These are phyloP conservation scores for Orycteropus afer DNA, from an alignment of 2,113 vertebrate genomes.

Conservation along the genomic window DNA sequence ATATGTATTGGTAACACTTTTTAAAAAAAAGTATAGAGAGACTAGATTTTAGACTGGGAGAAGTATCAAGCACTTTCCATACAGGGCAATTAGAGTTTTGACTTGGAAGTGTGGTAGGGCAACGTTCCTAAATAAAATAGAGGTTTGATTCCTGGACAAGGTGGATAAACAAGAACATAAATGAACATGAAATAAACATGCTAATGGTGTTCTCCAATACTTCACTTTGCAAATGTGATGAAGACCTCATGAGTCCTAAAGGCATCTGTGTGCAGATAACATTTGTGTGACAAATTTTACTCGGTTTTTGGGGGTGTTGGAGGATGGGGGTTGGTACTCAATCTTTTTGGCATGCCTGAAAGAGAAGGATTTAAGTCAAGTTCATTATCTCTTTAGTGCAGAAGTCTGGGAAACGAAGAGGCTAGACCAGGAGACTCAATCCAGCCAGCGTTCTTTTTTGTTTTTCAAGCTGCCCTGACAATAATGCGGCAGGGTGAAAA, in stretches of 20 bases:
- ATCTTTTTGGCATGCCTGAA: conserved; percentile 77
- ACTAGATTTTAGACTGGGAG: conserved; percentile 37
- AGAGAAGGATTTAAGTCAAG: conserved; percentile 82
- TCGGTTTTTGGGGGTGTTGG: conserved; percentile 49
- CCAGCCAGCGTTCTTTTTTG: conserved; percentile 84
- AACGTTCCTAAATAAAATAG: conserved; percentile 39
- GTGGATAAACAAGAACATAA: conserved; percentile 69
- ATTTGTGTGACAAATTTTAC: conserved; percentile 62
- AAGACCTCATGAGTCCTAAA: conserved; percentile 28
- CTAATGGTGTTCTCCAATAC: conserved; percentile 33
- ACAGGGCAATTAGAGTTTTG: not conserved
- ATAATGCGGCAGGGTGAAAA: conserved; percentile 91
- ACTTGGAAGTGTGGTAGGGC: not conserved
- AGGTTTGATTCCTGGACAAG: conserved; percentile 59
- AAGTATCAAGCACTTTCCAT: conserved; percentile 40
- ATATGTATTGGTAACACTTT: not conserved
- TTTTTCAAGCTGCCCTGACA: conserved; percentile 89
- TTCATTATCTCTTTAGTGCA: conserved; percentile 84
- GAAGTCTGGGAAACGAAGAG: conserved; percentile 85
- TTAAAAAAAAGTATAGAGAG: conserved; percentile 26
- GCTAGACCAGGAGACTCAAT: conserved; percentile 84
- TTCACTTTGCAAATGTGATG: conserved; percentile 56
- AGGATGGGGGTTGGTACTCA: conserved; percentile 65
- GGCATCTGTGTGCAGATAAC: conserved; percentile 36
- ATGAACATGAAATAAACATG: conserved; percentile 67